Evolutionary conservation across 1,140 invertebrate genomes (phyloP).

Genomic region (Papilio helenus): DNA sequence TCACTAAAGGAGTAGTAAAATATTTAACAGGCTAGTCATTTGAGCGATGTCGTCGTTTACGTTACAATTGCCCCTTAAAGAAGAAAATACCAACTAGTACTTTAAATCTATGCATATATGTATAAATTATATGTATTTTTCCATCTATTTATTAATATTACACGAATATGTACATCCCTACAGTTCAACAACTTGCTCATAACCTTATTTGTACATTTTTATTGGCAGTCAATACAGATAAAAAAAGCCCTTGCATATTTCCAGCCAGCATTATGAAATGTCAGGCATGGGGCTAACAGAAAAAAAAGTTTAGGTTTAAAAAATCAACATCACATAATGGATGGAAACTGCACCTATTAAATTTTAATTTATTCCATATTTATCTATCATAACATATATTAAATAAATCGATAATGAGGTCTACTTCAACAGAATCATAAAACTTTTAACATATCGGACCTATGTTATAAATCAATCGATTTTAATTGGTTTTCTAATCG

Average conservation of each 20-base stretch:
- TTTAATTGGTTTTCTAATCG: neutral
- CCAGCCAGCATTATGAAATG: neutral
- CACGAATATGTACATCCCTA: too few relatives aligned
- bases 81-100: neutral
- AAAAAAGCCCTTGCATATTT: neutral
- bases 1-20: constrained; percentile 8
- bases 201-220: constrained; percentile 1
- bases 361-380: neutral
- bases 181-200: neutral
- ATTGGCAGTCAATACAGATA: neutral
- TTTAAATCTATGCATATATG: neutral
- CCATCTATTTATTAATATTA: neutral
- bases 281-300: neutral
- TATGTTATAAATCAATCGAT: constrained; percentile 3
- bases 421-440: neutral
- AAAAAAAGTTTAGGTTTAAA: neutral
- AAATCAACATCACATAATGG: neutral
- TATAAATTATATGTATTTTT: neutral
- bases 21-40: constrained; percentile 13
- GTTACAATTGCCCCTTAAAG: neutral
- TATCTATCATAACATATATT: neutral
- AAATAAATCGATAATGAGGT: neutral
- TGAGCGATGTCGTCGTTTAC: constrained; percentile 6
- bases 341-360: neutral
- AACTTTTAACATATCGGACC: neutral